Base-by-base conservation (phyloP, 1,140 invertebrate species). In the Drosophila tani region DNA sequence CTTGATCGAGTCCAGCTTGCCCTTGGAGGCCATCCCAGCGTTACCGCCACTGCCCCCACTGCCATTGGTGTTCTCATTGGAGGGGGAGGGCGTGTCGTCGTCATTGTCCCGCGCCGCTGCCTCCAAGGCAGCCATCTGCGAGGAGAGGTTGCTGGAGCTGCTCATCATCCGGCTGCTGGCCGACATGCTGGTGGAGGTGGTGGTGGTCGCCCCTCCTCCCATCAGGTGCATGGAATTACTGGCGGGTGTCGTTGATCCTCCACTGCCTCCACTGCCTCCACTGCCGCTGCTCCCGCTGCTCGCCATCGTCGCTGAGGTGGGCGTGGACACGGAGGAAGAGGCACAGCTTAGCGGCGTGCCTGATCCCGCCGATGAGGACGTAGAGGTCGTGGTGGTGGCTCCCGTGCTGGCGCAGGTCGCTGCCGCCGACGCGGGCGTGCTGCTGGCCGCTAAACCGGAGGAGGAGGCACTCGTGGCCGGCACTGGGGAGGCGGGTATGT, bases 41-140 rank as follows among this genome's bases (percentile, higher is more conserved):
- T 57, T 77, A 9, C 84, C 81, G 12, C 66, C 81, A 12, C 66
- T 68, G 5, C 80, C 80, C 15, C 81, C 82, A 41, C 81, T 91
- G 12, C 84, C 79, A n/a, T 93, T 93, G 0, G 82, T 86, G 41
- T 94, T 70, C 17, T 83, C 66, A 79, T 91, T 45, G 60, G 94
- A 94, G 2, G 95, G 94, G 68, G 95, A 95, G 2, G 95, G 95
- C n/a, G 95, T 95, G 75, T 95, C 95, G 77, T 96, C 94, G 47
- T 95, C 95, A 64, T 94, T 94, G 78, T 95, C 95, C 8, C 95
- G 93, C 1, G 95, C 94, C 21, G 93, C 93, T 1, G 95, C 95
- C 66, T 95, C 95, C 40, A 96, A 94, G 1, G 96, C 95, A 12
- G 95, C 95, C 94, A 96, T 96, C 87, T 96, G 96, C 17, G 95